A percentile compares a stretch with the other conserved stretches of the same genome.
phyloP scores from a whole-genome alignment of 2,888 invertebrate genomes.

The Eumerus sabulonum region DNA sequence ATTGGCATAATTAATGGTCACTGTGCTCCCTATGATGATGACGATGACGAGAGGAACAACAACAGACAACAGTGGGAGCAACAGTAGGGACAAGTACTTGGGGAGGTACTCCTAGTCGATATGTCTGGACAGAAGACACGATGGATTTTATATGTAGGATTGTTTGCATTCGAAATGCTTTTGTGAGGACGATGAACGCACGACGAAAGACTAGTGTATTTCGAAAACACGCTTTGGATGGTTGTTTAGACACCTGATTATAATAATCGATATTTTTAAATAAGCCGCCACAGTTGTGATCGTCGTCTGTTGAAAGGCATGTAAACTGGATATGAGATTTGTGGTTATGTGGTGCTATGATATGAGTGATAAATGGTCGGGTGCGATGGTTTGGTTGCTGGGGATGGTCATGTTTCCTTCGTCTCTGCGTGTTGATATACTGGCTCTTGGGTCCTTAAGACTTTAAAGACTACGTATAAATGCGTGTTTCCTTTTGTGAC shows the following conservation, averaged over 20 bases:
- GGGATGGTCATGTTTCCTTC: neutral
- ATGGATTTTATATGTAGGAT: neutral
- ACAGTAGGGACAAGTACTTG: neutral
- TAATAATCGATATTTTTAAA: conserved; percentile 28
- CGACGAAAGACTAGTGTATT: conserved; percentile 4
- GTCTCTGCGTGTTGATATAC: neutral
- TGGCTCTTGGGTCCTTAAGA: too few species aligned
- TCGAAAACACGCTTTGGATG: neutral
- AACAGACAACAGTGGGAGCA: conserved; percentile 4
- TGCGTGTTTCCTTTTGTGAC: too few species aligned
- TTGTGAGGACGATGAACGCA: conserved; percentile 3
- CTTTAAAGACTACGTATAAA: too few species aligned
- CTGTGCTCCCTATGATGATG: conserved; percentile 46
- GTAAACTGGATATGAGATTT: conserved; percentile 5
- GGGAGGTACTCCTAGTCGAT: too few species aligned
- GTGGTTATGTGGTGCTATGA: neutral
- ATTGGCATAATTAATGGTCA: conserved; percentile 67
- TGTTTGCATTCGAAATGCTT: conserved; percentile 3
- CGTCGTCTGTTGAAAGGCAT: conserved; percentile 9
- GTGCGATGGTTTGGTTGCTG: neutral
- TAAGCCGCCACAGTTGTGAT: conserved; percentile 30
- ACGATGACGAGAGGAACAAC: conserved; percentile 43
- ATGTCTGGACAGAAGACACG: too few species aligned
- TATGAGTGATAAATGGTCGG: neutral
- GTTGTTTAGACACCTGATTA: conserved; percentile 1